A percentile compares a stretch with the other conserved stretches of the same genome.
Evolutionary conservation across 2,797 vertebrate species (phyloP).

Genomic region (Parauchenoglanis punctatus): DNA sequence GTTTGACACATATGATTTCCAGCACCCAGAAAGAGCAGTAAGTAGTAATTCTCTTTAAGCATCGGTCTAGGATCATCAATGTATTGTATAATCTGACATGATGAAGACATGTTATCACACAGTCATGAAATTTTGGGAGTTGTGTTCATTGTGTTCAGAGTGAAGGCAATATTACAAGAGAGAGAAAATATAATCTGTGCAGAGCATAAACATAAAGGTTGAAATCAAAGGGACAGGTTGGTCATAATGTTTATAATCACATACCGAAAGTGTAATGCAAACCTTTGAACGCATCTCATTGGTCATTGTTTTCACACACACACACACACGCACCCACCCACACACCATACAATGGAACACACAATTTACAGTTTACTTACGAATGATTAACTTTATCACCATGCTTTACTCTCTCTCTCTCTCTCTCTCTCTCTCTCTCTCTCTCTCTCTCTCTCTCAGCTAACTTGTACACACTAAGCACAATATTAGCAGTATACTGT

Average conservation of each 20-base stretch:
- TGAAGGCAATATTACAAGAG: neutral
- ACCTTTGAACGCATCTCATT: neutral
- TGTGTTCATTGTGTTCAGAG: neutral
- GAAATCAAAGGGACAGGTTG: neutral
- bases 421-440: neutral
- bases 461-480: neutral
- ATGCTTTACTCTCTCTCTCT: neutral
- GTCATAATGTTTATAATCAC: neutral
- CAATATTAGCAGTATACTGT: neutral
- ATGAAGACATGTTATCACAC: neutral
- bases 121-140: too few species aligned
- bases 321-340: neutral
- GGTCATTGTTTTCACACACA: neutral
- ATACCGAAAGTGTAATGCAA: neutral
- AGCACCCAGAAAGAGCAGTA: too few species aligned
- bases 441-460: neutral
- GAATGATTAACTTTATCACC: conserved; percentile 16
- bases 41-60: neutral
- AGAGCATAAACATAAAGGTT: neutral
- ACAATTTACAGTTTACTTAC: neutral
- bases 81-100: neutral
- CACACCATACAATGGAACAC: too few species aligned
- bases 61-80: neutral
- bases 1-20: too few species aligned
- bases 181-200: neutral